A percentile compares a stretch with the other conserved stretches of the same genome.
Evolutionary conservation across 2,797 vertebrate genomes (phyloP).

Genomic region (Mormyrus hasselquistii): DNA sequence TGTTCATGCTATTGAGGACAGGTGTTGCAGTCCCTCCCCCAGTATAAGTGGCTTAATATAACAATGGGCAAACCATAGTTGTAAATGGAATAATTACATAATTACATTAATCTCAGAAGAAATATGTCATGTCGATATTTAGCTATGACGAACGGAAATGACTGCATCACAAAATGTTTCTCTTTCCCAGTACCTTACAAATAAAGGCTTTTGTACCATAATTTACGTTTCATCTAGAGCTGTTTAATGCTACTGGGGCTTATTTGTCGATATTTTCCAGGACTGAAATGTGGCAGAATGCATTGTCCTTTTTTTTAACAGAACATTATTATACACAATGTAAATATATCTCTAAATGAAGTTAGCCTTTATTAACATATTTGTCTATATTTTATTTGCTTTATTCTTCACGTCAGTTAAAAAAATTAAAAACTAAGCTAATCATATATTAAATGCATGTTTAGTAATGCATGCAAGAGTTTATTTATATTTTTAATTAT

Average conservation of each 20-base stretch:
- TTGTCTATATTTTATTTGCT: neutral
- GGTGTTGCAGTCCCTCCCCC: neutral
- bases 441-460: neutral
- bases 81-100: neutral
- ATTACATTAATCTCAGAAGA: neutral
- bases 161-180: neutral
- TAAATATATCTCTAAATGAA: neutral
- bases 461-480: neutral
- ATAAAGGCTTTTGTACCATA: neutral
- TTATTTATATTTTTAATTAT: neutral
- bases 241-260: neutral
- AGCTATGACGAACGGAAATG: neutral
- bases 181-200: neutral
- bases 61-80: neutral
- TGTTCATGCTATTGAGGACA: neutral
- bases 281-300: neutral
- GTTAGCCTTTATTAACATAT: neutral
- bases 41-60: neutral
- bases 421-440: neutral
- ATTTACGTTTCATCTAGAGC: neutral
- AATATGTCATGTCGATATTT: neutral
- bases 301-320: neutral
- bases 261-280: neutral
- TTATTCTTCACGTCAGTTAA: neutral
- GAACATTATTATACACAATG: neutral